A percentile compares a stretch with the other conserved stretches of the same genome.
Evolutionary conservation across 1,140 invertebrate genomes (phyloP).

Genomic region (Ganaspis sp.): DNA sequence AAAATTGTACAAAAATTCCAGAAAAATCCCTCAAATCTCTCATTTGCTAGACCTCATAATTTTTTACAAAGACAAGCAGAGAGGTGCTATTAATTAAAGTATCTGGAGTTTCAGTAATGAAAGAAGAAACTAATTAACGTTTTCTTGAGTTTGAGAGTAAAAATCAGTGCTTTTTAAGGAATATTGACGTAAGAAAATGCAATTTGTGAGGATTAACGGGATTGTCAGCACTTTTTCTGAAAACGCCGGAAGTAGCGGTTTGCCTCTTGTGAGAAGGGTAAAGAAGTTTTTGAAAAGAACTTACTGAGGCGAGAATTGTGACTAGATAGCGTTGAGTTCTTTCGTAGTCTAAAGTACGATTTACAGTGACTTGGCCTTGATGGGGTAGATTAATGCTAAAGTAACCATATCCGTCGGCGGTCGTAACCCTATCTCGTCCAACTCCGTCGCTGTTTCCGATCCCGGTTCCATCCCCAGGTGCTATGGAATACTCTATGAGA

Average conservation of each 20-base stretch:
- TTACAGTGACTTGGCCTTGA: slow-evolving; percentile 93
- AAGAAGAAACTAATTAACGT: not conserved
- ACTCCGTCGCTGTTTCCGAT: slow-evolving; percentile 79
- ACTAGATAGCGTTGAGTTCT: slow-evolving; percentile 91
- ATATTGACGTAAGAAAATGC: not conserved
- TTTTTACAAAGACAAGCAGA: too few relatives aligned
- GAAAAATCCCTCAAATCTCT: too few relatives aligned
- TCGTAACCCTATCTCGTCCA: slow-evolving; percentile 77
- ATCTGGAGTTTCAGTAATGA: too few relatives aligned
- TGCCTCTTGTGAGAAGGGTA: slow-evolving; percentile 13
- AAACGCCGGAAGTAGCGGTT: slow-evolving; percentile 18
- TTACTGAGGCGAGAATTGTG: slow-evolving; percentile 92
- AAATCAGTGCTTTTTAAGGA: not conserved
- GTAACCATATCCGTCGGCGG: slow-evolving; percentile 87
- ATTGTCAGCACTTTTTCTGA: not conserved
- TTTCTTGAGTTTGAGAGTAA: not conserved
- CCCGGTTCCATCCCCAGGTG: slow-evolving; percentile 75
- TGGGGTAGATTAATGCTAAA: slow-evolving; percentile 92
- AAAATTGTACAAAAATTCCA: too few relatives aligned
- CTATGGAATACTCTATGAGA: slow-evolving; percentile 87
- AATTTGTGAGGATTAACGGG: not conserved
- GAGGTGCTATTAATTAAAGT: too few relatives aligned
- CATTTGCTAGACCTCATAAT: too few relatives aligned
- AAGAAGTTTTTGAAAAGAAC: slow-evolving; percentile 67
- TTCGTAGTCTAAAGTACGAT: slow-evolving; percentile 92